Evolutionary conservation across 2,888 invertebrate genomes (phyloP), one percentile per base, ranked within the genome.

Genomic region (Drymonia ruficornis): DNA sequence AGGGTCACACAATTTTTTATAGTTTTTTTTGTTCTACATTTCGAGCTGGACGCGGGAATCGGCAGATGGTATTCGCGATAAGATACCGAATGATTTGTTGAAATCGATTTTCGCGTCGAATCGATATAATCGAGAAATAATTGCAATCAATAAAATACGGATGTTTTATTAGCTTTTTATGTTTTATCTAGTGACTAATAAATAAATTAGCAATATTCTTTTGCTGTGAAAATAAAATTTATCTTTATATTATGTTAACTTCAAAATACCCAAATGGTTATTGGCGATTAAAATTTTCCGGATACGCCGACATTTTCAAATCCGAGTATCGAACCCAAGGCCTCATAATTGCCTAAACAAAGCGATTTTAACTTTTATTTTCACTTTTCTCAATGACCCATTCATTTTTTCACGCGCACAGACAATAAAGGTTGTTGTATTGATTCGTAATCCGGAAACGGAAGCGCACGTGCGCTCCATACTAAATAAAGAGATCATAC

Each of bases 381-480:
- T 36, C 36, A 36, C 36, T 36, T 36, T 36, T 6, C 5, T n/a
- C n/a, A 36, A 36, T 36, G 36, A n/a, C 36, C 36, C 7, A 36
- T 36, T 36, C 36, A 36, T 36, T 36, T 36, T 36, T 58, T 65
- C 45, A 44, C 45, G 47, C 29, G 23, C n/a, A 49, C 46, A 59
- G 50, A 49, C 52, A 59, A 31, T 58, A 56, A 65, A 60, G 50
- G 60, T 67, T 57, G 63, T 59, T 67, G 53, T 59, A 63, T 57
- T 61, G 65, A 59, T 52, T 48, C 59, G 42, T 13, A 43, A 49
- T 59, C 63, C 70, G 72, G 72, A 73, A 70, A 61, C 73, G 72
- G 73, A 72, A 70, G 29, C 67, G 57, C 68, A 72, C 72, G 72
- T 72, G 72, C 73, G 65, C 62, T 51, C 58, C 42, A 52, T 63